These are phyloP conservation scores for Rostratula benghalensis DNA, from an alignment of 2,113 vertebrate genomes.

Conservation along the genomic window DNA sequence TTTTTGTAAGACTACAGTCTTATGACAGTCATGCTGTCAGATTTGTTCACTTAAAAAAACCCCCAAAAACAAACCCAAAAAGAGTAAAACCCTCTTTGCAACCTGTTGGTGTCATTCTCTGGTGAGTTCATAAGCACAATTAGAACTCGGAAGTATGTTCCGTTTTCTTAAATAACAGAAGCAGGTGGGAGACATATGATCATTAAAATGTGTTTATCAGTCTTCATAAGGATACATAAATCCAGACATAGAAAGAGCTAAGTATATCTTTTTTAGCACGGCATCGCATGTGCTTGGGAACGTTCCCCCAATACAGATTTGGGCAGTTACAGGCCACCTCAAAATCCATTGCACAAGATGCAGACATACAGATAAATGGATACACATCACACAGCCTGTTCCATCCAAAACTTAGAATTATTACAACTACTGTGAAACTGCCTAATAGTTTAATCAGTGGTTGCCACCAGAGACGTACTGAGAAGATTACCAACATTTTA, in stretches of 20 bases:
- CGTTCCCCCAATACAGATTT: not conserved
- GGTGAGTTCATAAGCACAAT: not conserved
- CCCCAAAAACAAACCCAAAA: too few relatives aligned
- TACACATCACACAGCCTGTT: too few relatives aligned
- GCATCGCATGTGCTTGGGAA: not conserved
- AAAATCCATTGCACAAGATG: not conserved
- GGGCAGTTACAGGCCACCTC: not conserved
- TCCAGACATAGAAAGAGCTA: not conserved
- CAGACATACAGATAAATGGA: not conserved
- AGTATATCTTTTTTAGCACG: not conserved
- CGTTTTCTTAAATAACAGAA: not conserved
- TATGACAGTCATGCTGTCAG: not conserved
- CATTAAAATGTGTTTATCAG: not conserved
- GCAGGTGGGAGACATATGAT: not conserved
- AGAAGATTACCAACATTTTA: not conserved
- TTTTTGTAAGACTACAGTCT: not conserved
- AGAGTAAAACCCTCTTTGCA: not conserved
- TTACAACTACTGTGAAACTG: not conserved
- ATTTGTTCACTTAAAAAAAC: not conserved
- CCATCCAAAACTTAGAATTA: not conserved
- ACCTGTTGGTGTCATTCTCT: not conserved
- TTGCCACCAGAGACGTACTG: not conserved
- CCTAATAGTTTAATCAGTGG: not conserved
- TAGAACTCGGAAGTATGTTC: not conserved
- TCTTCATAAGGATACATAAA: not conserved